Base-by-base conservation (phyloP, 2,888 invertebrate genomes). In the Drosophila heteroneura region DNA sequence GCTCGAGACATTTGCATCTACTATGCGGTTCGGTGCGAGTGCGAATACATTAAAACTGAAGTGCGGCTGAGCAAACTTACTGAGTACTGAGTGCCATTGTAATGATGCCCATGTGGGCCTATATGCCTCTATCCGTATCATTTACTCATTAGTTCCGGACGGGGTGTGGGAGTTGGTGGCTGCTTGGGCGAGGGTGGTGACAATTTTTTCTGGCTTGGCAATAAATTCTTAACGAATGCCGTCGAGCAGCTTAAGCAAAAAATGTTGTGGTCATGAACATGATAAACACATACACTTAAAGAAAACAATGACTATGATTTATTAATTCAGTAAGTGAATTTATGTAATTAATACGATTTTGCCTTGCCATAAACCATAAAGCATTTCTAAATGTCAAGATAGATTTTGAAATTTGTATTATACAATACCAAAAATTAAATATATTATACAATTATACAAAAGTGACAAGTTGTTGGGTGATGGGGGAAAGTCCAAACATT, bases 31-130 rank as follows among this genome's bases (percentile, higher is more conserved):
- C 88, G 80, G 79, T 83, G 85, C 77, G 77, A 88, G 91, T 90
- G 90, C 83, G 89, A 91, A 91, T 91, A 85, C 88, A 88, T 90
- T 88, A 88, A 83, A 83, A 91, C 28, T 87, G 75, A 81, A 91
- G 85, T 83, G 70, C 76, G 78, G 69, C 71, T 51, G 32, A 37
- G 28, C 22, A 57, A 51, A 14, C n/a, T 35, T 47, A 30, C 56
- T 59, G 28, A 57, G 26, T 56, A 47, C 16, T 54, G n/a, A 62
- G 60, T 64, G 37, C 44, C 58, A 32, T 53, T 30, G 37, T 39
- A n/a, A 22, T 19, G 10, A n/a, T 28, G 37, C 35, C n/a, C 9
- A 54, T 28, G 32, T 30, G 16, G 28, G 33, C 51, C 70, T 22
- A n/a, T 44, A 44, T 12, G 30, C n/a, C 58, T n/a, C 19, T 19